Base-by-base conservation (phyloP, 2,888 invertebrate genomes). In the Polydrusus pterygomalis region DNA sequence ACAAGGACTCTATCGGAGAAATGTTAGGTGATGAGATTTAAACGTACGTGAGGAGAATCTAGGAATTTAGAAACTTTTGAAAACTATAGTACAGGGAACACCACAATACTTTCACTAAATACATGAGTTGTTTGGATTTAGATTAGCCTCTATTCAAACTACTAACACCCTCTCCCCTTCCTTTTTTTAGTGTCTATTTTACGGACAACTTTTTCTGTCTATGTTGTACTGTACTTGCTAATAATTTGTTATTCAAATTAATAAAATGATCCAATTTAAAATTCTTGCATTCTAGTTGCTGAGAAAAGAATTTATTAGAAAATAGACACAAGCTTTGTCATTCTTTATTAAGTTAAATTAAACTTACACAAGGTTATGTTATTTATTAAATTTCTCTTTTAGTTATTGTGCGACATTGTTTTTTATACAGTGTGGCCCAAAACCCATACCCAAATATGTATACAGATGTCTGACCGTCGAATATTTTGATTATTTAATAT, bases 291-390 rank as follows among this genome's bases (percentile, higher is more conserved):
- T 45, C 20, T 11, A 25, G 47, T 45, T 63, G 45, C 63, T 63
- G 8, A 34, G 34, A 34, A 34, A 49, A 47, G 64, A 64, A 64
- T 64, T 47, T 34, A 64, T 64, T 64, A 49, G 47, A 47, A 64
- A 64, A 45, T 64, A 64, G 49, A 47, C 18, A 13, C 7, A 30
- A 11, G 30, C 15, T 45, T 63, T 63, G 63, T 63, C 25, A 15
- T 25, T 20, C 47, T 49, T 64, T 47, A 49, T 64, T 64, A 25
- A 34, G 49, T 10, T 64, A 64, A 64, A 64, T 64, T 64, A 49
- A 10, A 11, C 47, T 64, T 64, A 25, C 45, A 64, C 45, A n/a
- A 25, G 45, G 17, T 34, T 45, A 45, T 45, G 17, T 45, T n/a
- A n/a, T n/a, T n/a, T n/a, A n/a, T 25, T 63, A 45, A 45, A 30